Evolutionary conservation across 2,113 vertebrate species (phyloP), one percentile per base, ranked within the genome.

Genomic region (Eleginops maclovinus): DNA sequence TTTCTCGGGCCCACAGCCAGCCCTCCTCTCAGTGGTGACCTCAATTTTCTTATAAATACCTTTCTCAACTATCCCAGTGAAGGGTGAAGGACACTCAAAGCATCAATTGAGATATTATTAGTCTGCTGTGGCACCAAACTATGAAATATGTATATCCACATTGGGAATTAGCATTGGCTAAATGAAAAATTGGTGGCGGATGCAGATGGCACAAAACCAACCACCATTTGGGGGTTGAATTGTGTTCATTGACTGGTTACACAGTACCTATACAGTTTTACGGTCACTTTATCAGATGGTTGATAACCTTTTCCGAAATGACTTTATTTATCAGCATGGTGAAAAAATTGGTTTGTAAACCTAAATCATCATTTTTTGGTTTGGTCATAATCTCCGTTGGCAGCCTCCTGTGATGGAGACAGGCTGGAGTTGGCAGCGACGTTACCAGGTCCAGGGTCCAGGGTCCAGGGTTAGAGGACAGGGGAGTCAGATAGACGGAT

Each of bases 11-110:
- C 88, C 72, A 77, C 78, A 86, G 91, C 90, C 91, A 91, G 88
- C 74, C 74, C 78, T 85, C 88, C 78, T 92, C 88, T 91, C 87
- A 81, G 70, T 43, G 63, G 50, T 91, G 89, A 91, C 91, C 91
- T 91, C 91, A 91, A 91, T 93, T 90, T 93, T 90, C 89, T 88
- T 87, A 89, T 79, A 89, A 90, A 84, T 87, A 88, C 87, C 85
- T 89, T 89, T 77, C 56, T 77, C 75, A 72, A 63, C 67, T 74
- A 84, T 88, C 77, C 65, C 79, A 86, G 81, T 79, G 68, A 86
- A 85, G 80, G 87, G 89, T 90, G 88, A 92, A 90, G 89, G 91
- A 93, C 91, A 83, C 88, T 87, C 79, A 77, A 86, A 85, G 72
- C 87, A 82, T 75, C 89, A 86, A 90, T 86, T 82, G 87, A 86